A percentile compares a stretch with the other conserved stretches of the same genome.
These are phyloP conservation scores for Plotosus lineatus DNA, from an alignment of 2,113 vertebrate species.

Conservation along the genomic window DNA sequence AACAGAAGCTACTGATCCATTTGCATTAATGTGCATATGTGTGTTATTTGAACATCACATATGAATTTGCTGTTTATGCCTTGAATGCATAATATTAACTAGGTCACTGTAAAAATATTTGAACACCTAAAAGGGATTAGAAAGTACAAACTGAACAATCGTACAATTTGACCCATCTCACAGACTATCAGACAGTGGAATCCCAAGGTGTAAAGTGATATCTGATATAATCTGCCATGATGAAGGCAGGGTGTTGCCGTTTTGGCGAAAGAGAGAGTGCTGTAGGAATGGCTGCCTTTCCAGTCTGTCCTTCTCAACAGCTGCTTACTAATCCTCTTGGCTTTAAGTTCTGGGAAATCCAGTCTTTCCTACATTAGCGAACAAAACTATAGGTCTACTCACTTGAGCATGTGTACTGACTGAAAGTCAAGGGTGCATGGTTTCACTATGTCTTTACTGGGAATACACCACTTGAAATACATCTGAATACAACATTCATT, in stretches of 20 bases:
- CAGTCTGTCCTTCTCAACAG: slow-evolving; percentile 59
- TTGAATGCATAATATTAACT: slow-evolving; percentile 49
- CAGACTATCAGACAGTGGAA: slow-evolving; percentile 39
- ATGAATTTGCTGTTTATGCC: background rate
- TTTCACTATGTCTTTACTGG: background rate
- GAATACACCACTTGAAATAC: background rate
- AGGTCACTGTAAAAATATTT: slow-evolving; percentile 57
- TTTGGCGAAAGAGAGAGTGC: background rate
- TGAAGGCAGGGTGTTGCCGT: slow-evolving; percentile 39
- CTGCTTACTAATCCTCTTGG: slow-evolving; percentile 76
- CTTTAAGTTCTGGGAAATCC: slow-evolving; percentile 67
- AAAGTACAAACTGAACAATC: slow-evolving; percentile 44
- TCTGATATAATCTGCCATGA: slow-evolving; percentile 36
- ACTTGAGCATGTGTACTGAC: background rate
- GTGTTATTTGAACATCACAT: background rate
- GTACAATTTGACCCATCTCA: slow-evolving; percentile 52
- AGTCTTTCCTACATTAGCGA: slow-evolving; percentile 51
- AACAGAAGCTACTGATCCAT: background rate
- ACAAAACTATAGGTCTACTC: slow-evolving; percentile 55
- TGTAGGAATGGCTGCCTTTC: slow-evolving; percentile 52
- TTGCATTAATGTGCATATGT: too few species aligned
- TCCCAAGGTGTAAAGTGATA: slow-evolving; percentile 51
- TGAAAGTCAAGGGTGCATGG: background rate
- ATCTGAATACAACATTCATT: too few species aligned
- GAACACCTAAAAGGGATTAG: slow-evolving; percentile 69